Percentiles rank a stretch among this genome's conserved stretches.
Evolutionary conservation across 2,113 vertebrate genomes (phyloP).

Genomic region (Bungarus multicinctus): DNA sequence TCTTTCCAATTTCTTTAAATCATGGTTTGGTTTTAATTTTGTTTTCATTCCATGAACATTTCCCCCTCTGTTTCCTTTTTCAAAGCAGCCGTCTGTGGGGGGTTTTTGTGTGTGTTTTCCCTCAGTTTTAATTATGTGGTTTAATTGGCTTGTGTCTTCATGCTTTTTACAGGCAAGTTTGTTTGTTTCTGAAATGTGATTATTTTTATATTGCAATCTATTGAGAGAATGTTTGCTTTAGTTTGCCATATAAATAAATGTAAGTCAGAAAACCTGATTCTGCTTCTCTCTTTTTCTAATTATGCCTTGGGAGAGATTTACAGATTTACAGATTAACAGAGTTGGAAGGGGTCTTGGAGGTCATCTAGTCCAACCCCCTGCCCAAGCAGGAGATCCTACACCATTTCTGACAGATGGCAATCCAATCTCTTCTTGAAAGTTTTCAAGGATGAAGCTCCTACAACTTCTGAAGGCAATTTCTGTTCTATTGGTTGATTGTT

Average conservation of each 20-base stretch:
- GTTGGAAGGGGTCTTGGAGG: too few species aligned
- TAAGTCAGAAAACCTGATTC: background rate
- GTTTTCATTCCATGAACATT: background rate
- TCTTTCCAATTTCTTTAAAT: background rate
- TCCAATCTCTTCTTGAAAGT: too few species aligned
- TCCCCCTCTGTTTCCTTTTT: background rate
- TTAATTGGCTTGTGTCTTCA: background rate
- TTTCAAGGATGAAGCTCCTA: too few species aligned
- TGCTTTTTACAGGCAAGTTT: background rate
- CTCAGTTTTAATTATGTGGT: background rate
- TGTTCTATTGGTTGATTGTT: too few species aligned
- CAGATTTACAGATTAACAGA: too few species aligned
- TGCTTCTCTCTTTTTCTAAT: background rate
- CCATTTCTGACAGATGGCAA: too few species aligned
- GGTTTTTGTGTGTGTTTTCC: background rate
- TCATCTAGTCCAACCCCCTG: too few species aligned
- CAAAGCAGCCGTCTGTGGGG: background rate
- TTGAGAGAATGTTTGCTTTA: background rate
- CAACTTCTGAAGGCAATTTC: too few species aligned
- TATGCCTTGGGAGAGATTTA: background rate
- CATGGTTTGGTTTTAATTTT: background rate
- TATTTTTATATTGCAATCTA: background rate
- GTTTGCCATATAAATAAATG: background rate
- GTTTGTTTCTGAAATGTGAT: background rate
- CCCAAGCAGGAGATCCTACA: too few species aligned